These are phyloP conservation scores for Nomada lathburiana DNA, from an alignment of 2,888 invertebrate genomes.

Conservation along the genomic window DNA sequence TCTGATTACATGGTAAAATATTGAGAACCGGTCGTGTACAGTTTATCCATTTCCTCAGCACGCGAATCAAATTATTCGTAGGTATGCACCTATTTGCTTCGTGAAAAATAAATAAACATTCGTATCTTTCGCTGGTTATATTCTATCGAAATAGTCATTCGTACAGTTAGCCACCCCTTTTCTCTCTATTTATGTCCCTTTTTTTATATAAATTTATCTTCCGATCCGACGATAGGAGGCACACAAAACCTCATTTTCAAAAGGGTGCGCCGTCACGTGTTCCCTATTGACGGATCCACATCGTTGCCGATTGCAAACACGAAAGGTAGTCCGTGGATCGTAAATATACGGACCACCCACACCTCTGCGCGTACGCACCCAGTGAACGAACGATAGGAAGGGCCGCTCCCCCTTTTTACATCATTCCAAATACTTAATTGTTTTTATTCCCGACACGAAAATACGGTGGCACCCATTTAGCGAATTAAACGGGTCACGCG, in stretches of 20 bases:
- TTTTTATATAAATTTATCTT: neutral
- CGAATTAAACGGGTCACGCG: constrained; percentile 10
- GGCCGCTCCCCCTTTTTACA: constrained; percentile 52
- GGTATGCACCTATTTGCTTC: neutral
- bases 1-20: constrained; percentile 38
- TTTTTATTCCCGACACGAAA: constrained; percentile 11
- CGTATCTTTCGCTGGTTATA: neutral
- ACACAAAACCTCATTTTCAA: constrained; percentile 36
- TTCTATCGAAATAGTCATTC: neutral
- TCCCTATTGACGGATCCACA: constrained; percentile 53
- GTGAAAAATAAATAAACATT: neutral
- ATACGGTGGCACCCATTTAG: neutral
- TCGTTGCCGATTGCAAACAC: constrained; percentile 63
- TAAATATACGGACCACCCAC: constrained; percentile 28
- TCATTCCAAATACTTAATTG: constrained; percentile 16
- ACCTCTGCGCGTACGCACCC: constrained; percentile 36
- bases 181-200: neutral
- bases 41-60: neutral
- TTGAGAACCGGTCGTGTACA: constrained; percentile 23
- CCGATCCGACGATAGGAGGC: constrained; percentile 22
- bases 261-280: constrained; percentile 64
- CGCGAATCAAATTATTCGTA: neutral
- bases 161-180: neutral
- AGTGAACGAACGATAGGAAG: constrained; percentile 15
- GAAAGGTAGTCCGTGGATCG: constrained; percentile 22